phyloP scores from a whole-genome alignment of 2,888 invertebrate genomes.

The Phengaris arion region DNA sequence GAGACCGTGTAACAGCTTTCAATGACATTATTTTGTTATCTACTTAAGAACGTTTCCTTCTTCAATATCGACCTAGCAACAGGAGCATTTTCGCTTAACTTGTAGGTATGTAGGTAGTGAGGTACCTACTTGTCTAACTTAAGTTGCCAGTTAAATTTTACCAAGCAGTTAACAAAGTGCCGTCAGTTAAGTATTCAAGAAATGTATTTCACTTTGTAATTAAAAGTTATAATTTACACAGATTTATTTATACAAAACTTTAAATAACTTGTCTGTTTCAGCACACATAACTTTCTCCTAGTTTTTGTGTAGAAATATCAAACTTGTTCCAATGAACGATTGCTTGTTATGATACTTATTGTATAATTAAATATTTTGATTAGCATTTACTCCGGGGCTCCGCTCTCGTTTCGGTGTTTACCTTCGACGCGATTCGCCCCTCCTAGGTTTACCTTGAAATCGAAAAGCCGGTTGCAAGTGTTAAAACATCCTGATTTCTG shows the following conservation, averaged over 20 bases:
- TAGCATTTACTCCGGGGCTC: too few species aligned
- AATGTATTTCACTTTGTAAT: slow-evolving; percentile 28
- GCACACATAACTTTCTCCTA: neutral
- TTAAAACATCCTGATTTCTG: too few species aligned
- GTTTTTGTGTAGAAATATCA: slow-evolving; percentile 8
- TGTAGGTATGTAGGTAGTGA: neutral
- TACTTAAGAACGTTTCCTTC: neutral
- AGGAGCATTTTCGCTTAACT: neutral
- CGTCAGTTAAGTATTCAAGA: slow-evolving; percentile 27
- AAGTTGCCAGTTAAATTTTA: slow-evolving; percentile 20
- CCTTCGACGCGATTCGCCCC: too few species aligned
- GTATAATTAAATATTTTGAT: neutral
- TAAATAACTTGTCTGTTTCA: slow-evolving; percentile 18
- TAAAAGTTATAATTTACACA: slow-evolving; percentile 29
- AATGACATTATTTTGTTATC: too few species aligned
- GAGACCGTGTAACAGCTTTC: too few species aligned
- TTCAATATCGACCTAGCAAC: neutral
- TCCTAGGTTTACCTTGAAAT: too few species aligned
- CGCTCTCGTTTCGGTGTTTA: too few species aligned
- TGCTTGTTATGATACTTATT: slow-evolving; percentile 3
- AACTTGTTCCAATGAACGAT: neutral
- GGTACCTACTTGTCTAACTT: neutral
- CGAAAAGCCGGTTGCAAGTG: too few species aligned
- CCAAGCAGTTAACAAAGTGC: slow-evolving; percentile 23
- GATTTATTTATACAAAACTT: slow-evolving; percentile 28